Base-by-base conservation (phyloP, 2,888 invertebrate genomes). In the Miltochrista miniata region DNA sequence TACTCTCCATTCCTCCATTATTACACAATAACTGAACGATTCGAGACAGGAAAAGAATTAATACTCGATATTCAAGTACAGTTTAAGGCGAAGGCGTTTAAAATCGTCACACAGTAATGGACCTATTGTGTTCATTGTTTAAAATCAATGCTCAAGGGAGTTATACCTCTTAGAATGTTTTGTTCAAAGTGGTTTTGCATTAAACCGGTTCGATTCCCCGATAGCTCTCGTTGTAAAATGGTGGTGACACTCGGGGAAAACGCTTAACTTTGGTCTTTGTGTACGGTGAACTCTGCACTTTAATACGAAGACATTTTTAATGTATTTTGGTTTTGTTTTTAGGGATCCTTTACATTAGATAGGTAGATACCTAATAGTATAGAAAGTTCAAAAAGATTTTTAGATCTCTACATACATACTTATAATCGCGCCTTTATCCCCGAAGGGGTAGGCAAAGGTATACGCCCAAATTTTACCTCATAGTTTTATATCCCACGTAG, bases 151-250 rank as follows among this genome's bases (percentile, higher is more conserved):
- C 30, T 37, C 30, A 36, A 42, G 36, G 40, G 48, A 37, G 15
- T 47, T 48, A 15, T 48, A 49, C 45, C 48, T 35, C 46, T 51
- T 58, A n/a, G 42, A 61, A 62, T 51, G 59, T 62, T 61, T 59
- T 44, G 36, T 56, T 36, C 30, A 54, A 36, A 62, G 62, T 62
- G 62, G 59, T 61, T 61, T 61, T 34, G 48, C 61, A 61, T 61
- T 61, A 48, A 53, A 41, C n/a, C 36, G 39, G 30, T 46, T 46
- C 31, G 41, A 39, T 33, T 41, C 43, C 46, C 48, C 18, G 52
- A 52, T 55, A 45, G 51, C 45, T 50, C 47, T 48, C 48, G 35
- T 34, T 10, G 11, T n/a, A 31, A 12, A 37, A 39, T 18, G 31
- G 31, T 31, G 36, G 36, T 31, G 42, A 41, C 30, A 48, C 30